Evolutionary conservation across 2,888 invertebrate genomes (phyloP).

Genomic region (Leptopilina syphax): DNA sequence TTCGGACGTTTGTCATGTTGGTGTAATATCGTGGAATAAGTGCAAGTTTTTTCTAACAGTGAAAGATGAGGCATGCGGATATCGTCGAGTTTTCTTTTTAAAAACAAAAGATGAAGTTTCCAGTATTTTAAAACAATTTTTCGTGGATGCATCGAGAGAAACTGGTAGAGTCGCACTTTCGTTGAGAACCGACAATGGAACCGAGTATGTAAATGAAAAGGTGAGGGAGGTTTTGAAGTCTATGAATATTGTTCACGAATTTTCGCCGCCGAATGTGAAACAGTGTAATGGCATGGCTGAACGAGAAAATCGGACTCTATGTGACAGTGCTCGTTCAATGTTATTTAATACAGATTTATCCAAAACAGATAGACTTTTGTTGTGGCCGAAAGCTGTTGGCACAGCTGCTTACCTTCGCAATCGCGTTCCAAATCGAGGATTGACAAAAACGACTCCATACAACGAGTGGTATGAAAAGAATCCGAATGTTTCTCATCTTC

Average conservation of each 20-base stretch:
- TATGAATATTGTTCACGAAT: constrained; percentile 65
- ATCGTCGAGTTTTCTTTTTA: constrained; percentile 65
- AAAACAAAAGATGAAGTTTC: constrained; percentile 60
- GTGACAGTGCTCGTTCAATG: constrained; percentile 62
- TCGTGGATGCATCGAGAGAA: constrained; percentile 59
- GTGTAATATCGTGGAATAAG: background rate
- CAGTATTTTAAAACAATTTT: constrained; percentile 58
- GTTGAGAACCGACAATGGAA: constrained; percentile 60
- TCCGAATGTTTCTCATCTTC: constrained; percentile 63
- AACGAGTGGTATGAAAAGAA: constrained; percentile 67
- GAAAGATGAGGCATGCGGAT: constrained; percentile 47
- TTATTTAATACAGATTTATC: constrained; percentile 58
- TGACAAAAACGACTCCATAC: constrained; percentile 61
- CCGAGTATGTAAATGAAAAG: constrained; percentile 54
- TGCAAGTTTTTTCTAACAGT: constrained; percentile 45
- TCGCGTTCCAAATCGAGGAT: constrained; percentile 46
- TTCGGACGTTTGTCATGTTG: constrained; percentile 42
- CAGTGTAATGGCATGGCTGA: constrained; percentile 69
- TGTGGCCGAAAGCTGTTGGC: constrained; percentile 44
- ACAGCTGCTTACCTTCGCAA: constrained; percentile 40
- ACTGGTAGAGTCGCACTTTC: constrained; percentile 55
- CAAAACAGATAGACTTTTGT: constrained; percentile 46
- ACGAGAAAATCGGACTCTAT: constrained; percentile 58
- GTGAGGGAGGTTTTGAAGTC: constrained; percentile 54
- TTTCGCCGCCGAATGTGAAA: constrained; percentile 64